Evolutionary conservation across 1,140 invertebrate genomes (phyloP).

Genomic region (Thereuonema tuberculata): DNA sequence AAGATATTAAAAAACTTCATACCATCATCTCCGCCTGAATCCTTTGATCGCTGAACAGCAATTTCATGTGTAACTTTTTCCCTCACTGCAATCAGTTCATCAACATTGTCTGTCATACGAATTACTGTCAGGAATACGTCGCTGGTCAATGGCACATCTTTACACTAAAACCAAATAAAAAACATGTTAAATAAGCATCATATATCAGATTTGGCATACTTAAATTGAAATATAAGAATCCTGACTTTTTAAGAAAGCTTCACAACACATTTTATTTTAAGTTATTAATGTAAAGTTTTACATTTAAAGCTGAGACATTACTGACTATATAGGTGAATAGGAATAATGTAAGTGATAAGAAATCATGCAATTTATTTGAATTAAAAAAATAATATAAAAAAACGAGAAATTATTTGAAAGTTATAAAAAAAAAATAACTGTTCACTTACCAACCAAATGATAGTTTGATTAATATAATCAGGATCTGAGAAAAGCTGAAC

Average conservation of each 20-base stretch:
- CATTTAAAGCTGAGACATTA: too few species aligned
- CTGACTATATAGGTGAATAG: too few species aligned
- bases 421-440: too few species aligned
- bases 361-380: too few species aligned
- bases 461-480: slow-evolving; percentile 83
- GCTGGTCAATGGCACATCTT: slow-evolving; percentile 54
- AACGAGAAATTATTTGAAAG: too few species aligned
- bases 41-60: slow-evolving; percentile 55
- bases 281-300: too few species aligned
- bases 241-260: not conserved
- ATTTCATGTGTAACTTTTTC: slow-evolving; percentile 66
- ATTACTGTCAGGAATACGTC: slow-evolving; percentile 70
- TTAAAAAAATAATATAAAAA: too few species aligned
- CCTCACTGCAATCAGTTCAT: slow-evolving; percentile 64
- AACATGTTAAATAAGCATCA: too few species aligned
- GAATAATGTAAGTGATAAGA: too few species aligned
- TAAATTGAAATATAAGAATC: too few species aligned
- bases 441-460: slow-evolving; percentile 71
- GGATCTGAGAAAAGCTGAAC: slow-evolving; percentile 75
- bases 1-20: too few species aligned
- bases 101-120: slow-evolving; percentile 55
- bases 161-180: slow-evolving; percentile 46
- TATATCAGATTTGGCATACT: not conserved
- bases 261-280: too few species aligned
- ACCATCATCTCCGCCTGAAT: slow-evolving; percentile 66